Percentiles rank a stretch among this genome's conserved stretches.
These are phyloP conservation scores for Meiosimyza platycephala DNA, from an alignment of 2,888 invertebrate genomes.

Conservation along the genomic window DNA sequence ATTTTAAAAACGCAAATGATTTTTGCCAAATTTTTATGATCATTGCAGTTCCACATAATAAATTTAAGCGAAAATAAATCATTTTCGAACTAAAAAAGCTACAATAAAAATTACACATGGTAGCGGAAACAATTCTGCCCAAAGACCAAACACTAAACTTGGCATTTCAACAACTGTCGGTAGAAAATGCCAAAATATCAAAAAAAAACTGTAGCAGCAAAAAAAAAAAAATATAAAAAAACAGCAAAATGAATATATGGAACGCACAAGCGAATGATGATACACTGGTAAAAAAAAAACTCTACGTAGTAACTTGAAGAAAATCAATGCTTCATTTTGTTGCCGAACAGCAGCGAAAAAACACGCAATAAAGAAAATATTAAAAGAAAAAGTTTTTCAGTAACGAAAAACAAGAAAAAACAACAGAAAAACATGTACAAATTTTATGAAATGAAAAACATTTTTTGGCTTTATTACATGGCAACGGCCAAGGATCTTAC, in stretches of 20 bases:
- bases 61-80: constrained; percentile 21
- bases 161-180: constrained; percentile 19
- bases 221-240: background rate
- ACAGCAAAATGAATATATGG: background rate
- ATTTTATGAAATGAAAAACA: too few relatives aligned
- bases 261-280: background rate
- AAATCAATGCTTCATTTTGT: constrained; percentile 23
- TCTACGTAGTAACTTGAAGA: background rate
- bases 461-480: constrained; percentile 28
- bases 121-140: constrained; percentile 17
- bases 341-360: background rate
- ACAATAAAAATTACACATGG: background rate
- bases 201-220: background rate
- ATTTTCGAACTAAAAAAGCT: constrained; percentile 20
- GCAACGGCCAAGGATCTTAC: background rate
- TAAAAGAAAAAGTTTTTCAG: background rate
- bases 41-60: constrained; percentile 26
- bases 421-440: background rate
- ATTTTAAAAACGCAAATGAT: too few relatives aligned
- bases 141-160: constrained; percentile 24
- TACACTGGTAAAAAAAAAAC: background rate
- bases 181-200: constrained; percentile 9
- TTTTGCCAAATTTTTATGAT: constrained; percentile 7
- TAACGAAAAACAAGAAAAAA: constrained; percentile 12
- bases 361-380: background rate